Evolutionary conservation across 2,888 invertebrate species (phyloP).

Genomic region (Euproctis similis): DNA sequence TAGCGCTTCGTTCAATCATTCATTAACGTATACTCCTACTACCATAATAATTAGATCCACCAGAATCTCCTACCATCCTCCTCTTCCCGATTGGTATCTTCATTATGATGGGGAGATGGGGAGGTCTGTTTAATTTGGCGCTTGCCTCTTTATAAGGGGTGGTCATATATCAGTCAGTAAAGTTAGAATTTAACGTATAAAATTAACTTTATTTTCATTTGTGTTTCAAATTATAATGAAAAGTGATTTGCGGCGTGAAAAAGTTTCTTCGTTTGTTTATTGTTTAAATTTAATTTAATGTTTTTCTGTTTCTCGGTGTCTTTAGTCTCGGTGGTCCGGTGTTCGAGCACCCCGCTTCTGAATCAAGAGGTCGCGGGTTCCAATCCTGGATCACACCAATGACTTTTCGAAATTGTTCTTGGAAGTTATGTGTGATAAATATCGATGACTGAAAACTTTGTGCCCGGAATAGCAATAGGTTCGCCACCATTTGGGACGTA

Average conservation of each 20-base stretch:
- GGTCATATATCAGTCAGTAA: conserved; percentile 57
- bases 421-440: too few relatives aligned
- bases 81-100: conserved; percentile 36
- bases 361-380: too few relatives aligned
- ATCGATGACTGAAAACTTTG: too few relatives aligned
- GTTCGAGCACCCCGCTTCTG: too few relatives aligned
- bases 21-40: conserved; percentile 48
- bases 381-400: too few relatives aligned
- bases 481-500: too few relatives aligned
- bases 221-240: conserved; percentile 55
- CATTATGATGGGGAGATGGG: conserved; percentile 26
- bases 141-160: conserved; percentile 28
- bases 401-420: too few relatives aligned
- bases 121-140: conserved; percentile 32
- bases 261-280: conserved; percentile 36
- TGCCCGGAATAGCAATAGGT: too few relatives aligned
- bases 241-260: conserved; percentile 43
- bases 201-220: conserved; percentile 57
- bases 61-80: conserved; percentile 37
- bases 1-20: conserved; percentile 72
- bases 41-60: conserved; percentile 48
- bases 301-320: conserved; percentile 7
- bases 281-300: conserved; percentile 12
- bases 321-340: too few relatives aligned
- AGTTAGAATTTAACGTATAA: conserved; percentile 53